Evolutionary conservation across 2,797 vertebrate genomes (phyloP).

Genomic region (Chelonia mydas): DNA sequence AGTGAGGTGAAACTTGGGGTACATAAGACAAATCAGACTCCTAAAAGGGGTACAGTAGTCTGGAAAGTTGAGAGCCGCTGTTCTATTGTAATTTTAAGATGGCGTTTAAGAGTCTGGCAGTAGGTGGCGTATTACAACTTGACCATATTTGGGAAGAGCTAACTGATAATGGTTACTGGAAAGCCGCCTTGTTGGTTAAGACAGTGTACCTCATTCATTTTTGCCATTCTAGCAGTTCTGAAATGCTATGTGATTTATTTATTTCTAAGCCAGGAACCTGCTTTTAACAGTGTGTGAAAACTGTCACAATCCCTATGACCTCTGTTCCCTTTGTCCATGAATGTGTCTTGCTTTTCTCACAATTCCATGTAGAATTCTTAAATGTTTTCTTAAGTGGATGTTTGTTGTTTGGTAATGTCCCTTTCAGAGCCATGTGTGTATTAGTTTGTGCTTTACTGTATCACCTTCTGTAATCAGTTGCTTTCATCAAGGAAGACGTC

Average conservation of each 20-base stretch:
- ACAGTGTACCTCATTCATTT: background rate
- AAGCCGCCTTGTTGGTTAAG: background rate
- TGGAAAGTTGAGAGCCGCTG: background rate
- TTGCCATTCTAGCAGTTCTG: background rate
- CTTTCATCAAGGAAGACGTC: background rate
- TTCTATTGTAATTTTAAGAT: rapidly evolving
- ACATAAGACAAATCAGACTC: too few relatives aligned
- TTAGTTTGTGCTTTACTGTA: background rate
- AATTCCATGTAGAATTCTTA: background rate
- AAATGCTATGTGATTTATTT: background rate
- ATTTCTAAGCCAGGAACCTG: rapidly evolving
- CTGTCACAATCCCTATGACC: background rate
- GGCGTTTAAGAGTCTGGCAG: background rate
- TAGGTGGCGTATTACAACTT: slow-evolving; percentile 48
- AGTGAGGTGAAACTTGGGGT: too few relatives aligned
- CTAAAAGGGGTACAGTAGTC: too few relatives aligned
- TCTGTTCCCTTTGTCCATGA: background rate
- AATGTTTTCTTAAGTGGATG: background rate
- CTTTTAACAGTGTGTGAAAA: background rate
- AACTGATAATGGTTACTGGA: rapidly evolving
- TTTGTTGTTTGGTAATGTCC: background rate
- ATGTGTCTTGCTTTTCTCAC: background rate
- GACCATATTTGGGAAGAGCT: background rate
- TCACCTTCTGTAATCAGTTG: background rate
- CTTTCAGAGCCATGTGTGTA: background rate